Conservation (phyloP, 2,797 vertebrate species). For the Gallinago solitaria region DNA sequence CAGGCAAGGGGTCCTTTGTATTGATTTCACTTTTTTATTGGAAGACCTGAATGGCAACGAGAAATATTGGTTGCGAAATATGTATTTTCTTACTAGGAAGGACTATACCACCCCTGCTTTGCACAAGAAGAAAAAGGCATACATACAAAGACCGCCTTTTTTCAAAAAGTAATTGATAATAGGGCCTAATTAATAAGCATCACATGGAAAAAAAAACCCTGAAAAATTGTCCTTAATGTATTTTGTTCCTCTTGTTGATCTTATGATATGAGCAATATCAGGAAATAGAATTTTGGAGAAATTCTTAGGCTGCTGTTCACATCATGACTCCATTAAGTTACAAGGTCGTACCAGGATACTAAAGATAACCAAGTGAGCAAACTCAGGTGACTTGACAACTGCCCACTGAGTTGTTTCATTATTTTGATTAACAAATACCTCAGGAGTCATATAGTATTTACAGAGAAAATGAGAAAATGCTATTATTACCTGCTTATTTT, state of each 20-base stretch:
- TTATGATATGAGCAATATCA: background rate
- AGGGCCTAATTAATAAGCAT: background rate
- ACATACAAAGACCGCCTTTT: rapidly evolving
- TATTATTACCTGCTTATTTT: background rate
- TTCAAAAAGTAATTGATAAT: background rate
- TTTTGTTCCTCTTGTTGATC: background rate
- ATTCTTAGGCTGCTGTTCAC: background rate
- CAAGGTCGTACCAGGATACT: background rate
- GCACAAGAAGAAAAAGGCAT: background rate
- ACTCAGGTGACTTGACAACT: background rate
- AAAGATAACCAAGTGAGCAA: background rate
- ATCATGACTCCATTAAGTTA: background rate
- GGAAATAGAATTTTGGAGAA: background rate
- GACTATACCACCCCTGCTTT: background rate
- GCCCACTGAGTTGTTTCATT: background rate
- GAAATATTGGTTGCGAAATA: background rate
- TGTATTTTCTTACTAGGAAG: background rate
- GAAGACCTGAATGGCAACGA: background rate
- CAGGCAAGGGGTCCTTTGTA: no score
- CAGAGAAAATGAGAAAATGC: background rate
- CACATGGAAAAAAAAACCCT: background rate
- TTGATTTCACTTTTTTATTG: background rate
- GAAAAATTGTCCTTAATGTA: background rate
- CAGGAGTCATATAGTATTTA: background rate
- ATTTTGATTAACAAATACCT: conserved; percentile 7